phyloP scores from a whole-genome alignment of 2,113 vertebrate species.

The Podarcis muralis region DNA sequence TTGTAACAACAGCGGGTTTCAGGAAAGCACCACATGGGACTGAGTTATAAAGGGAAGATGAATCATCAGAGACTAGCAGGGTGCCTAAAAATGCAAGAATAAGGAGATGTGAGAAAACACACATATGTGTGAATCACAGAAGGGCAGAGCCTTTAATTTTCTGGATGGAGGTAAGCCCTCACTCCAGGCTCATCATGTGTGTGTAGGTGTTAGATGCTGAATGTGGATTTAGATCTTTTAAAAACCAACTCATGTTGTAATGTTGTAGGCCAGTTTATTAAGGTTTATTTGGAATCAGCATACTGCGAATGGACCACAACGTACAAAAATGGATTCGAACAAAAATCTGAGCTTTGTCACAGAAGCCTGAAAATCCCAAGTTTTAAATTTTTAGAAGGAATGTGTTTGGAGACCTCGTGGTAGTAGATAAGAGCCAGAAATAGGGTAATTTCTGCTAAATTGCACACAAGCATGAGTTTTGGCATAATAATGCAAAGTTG shows the following conservation, averaged over 20 bases:
- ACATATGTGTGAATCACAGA: neutral
- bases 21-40: conserved; percentile 22
- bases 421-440: too few species aligned
- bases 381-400: too few species aligned
- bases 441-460: too few species aligned
- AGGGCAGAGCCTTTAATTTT: neutral
- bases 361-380: neutral
- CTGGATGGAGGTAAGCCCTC: neutral
- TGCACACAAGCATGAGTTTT: too few species aligned
- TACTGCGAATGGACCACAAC: too few species aligned
- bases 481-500: too few species aligned
- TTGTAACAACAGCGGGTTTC: conserved; percentile 33
- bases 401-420: too few species aligned
- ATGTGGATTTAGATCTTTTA: neutral
- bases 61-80: conserved; percentile 14
- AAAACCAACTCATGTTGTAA: neutral
- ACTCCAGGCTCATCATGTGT: neutral
- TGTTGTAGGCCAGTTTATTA: neutral
- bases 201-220: neutral
- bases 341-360: neutral
- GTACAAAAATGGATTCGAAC: neutral
- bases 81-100: neutral
- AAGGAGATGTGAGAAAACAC: neutral
- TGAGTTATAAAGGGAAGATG: conserved; percentile 32
- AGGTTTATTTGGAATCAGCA: neutral